Evolutionary conservation across 1,140 invertebrate genomes (phyloP).

Genomic region (Drosophila subpulchrella): DNA sequence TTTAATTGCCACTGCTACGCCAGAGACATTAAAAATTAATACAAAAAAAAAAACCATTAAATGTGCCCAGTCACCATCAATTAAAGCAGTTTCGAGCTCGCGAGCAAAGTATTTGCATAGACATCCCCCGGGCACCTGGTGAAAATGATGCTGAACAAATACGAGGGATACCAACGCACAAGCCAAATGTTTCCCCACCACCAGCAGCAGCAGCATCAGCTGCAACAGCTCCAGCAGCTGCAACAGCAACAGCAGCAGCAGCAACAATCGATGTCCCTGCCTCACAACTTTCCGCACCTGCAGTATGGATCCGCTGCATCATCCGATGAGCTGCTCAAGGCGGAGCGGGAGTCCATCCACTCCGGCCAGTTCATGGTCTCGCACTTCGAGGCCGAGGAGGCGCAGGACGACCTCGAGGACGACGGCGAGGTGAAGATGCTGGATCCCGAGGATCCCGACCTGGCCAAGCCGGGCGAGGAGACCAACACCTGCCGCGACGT

Average conservation of each 20-base stretch:
- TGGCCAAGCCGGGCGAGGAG: constrained; percentile 65
- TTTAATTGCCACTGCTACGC: constrained; percentile 29
- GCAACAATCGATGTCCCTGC: constrained; percentile 5
- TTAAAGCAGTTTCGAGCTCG: not conserved
- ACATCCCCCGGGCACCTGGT: constrained; percentile 6
- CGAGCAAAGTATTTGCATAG: constrained; percentile 26
- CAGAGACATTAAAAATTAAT: constrained; percentile 28
- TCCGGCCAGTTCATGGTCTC: constrained; percentile 99
- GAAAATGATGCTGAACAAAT: constrained; percentile 80
- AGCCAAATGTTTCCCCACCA: constrained; percentile 73
- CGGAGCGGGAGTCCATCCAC: constrained; percentile 92
- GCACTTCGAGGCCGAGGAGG: constrained; percentile 96
- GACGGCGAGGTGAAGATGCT: constrained; percentile 86
- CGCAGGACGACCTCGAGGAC: constrained; percentile 94
- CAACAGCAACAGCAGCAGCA: constrained; percentile 26
- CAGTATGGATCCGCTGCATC: constrained; percentile 57
- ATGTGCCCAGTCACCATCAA: constrained; percentile 26
- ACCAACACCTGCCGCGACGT: constrained; percentile 77
- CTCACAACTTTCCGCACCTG: constrained; percentile 43
- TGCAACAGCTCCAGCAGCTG: constrained; percentile 42
- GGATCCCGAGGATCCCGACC: constrained; percentile 86
- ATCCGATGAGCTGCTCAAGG: constrained; percentile 52
- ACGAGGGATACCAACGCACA: constrained; percentile 74
- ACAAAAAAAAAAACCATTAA: constrained; percentile 27
- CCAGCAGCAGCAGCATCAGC: constrained; percentile 43